Evolutionary conservation across 2,888 invertebrate genomes (phyloP).

Genomic region (Bruchidius siliquastri): DNA sequence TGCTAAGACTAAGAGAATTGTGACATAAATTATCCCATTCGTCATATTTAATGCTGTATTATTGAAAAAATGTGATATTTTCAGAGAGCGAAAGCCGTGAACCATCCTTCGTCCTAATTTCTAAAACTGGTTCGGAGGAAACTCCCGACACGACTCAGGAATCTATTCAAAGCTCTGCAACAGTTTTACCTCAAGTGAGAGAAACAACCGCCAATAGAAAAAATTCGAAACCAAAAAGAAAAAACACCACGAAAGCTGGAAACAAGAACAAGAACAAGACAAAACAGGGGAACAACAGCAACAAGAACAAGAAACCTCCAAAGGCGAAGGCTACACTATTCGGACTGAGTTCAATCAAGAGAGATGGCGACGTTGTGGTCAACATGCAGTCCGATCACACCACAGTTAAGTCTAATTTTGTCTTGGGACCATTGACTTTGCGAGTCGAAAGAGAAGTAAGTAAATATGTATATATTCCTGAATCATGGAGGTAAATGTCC

Average conservation of each 20-base stretch:
- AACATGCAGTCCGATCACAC: slow-evolving; percentile 76
- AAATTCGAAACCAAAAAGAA: slow-evolving; percentile 32
- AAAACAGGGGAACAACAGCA: slow-evolving; percentile 27
- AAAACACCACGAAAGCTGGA: slow-evolving; percentile 36
- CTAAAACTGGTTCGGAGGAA: slow-evolving; percentile 33
- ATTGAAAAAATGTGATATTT: slow-evolving; percentile 7
- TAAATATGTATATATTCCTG: too few species aligned
- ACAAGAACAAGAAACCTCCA: slow-evolving; percentile 51
- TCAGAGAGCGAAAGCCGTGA: slow-evolving; percentile 37
- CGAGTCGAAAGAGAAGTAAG: slow-evolving; percentile 72
- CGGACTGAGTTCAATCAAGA: slow-evolving; percentile 71
- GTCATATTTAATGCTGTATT: too few species aligned
- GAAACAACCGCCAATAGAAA: slow-evolving; percentile 27
- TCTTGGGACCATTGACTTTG: slow-evolving; percentile 72
- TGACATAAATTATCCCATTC: too few species aligned
- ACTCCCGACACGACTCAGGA: slow-evolving; percentile 22
- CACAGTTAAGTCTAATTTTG: slow-evolving; percentile 77
- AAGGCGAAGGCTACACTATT: slow-evolving; percentile 75
- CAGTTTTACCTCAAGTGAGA: slow-evolving; percentile 3
- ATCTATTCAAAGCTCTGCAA: slow-evolving; percentile 4
- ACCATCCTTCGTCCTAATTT: slow-evolving; percentile 42
- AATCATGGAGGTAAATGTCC: too few species aligned
- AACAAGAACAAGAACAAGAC: slow-evolving; percentile 23
- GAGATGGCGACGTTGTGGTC: slow-evolving; percentile 76
- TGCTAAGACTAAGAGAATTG: too few species aligned